A percentile compares a stretch with the other conserved stretches of the same genome.
These are phyloP conservation scores for Pollenia griseotomentosa DNA, from an alignment of 2,888 invertebrate species.

Conservation along the genomic window DNA sequence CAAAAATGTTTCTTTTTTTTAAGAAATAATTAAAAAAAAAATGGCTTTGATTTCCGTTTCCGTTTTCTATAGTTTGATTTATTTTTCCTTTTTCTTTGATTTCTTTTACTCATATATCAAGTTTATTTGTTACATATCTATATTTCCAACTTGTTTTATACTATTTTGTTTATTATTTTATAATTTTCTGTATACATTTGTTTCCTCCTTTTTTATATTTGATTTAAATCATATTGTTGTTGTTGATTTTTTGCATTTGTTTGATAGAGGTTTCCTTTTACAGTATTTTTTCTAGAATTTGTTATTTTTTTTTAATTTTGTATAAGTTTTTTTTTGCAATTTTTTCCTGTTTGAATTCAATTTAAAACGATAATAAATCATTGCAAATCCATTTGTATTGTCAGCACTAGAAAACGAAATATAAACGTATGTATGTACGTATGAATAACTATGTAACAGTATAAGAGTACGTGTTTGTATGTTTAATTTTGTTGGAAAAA, in stretches of 20 bases:
- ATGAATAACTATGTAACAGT: neutral
- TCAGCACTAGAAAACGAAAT: slow-evolving; percentile 77
- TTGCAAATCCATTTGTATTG: slow-evolving; percentile 82
- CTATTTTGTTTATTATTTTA: slow-evolving; percentile 54
- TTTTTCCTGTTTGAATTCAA: slow-evolving; percentile 76
- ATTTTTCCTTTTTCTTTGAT: neutral
- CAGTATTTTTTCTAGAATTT: neutral
- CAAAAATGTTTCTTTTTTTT: neutral
- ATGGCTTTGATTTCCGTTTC: slow-evolving; percentile 57
- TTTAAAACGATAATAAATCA: slow-evolving; percentile 83
- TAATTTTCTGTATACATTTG: slow-evolving; percentile 30
- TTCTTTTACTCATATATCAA: neutral
- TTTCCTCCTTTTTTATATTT: slow-evolving; percentile 50
- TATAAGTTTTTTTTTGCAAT: neutral
- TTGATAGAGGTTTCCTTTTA: slow-evolving; percentile 48
- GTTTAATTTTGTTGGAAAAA: neutral
- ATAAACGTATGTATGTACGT: neutral
- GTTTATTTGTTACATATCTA: slow-evolving; percentile 30
- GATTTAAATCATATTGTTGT: slow-evolving; percentile 68
- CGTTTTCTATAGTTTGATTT: slow-evolving; percentile 39
- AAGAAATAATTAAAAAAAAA: neutral
- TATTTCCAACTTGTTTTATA: slow-evolving; percentile 9
- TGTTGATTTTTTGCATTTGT: slow-evolving; percentile 34
- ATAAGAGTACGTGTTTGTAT: neutral
- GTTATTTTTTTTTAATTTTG: slow-evolving; percentile 26